Percentiles rank a stretch among this genome's conserved stretches.
These are phyloP conservation scores for Bovichtus diacanthus DNA, from an alignment of 2,797 vertebrate species.

Conservation along the genomic window DNA sequence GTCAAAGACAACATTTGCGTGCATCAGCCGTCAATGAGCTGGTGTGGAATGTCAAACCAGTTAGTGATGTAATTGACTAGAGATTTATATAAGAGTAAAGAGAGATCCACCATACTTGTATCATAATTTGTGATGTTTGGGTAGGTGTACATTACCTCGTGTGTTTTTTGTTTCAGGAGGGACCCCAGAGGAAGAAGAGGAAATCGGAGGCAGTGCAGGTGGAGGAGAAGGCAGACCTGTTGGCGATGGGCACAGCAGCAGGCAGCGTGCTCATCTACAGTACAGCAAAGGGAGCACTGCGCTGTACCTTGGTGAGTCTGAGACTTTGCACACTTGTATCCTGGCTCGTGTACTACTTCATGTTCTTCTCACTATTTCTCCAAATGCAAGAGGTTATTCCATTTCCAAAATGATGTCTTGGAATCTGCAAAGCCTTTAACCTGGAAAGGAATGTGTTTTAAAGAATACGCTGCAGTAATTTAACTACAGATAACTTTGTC, in stretches of 20 bases:
- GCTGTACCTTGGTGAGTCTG: slow-evolving; percentile 93
- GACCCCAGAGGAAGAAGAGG: slow-evolving; percentile 96
- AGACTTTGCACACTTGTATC: accelerated
- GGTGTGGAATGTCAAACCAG: neutral
- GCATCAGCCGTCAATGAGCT: neutral
- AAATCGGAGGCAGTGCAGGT: slow-evolving; percentile 90
- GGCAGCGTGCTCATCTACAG: slow-evolving; percentile 97
- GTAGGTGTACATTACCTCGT: neutral
- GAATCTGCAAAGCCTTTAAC: neutral
- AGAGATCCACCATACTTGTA: accelerated
- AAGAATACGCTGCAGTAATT: too few relatives aligned
- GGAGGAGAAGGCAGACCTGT: slow-evolving; percentile 89
- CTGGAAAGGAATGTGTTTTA: accelerated
- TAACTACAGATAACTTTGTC: too few relatives aligned
- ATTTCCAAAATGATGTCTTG: neutral
- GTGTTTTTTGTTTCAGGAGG: slow-evolving; percentile 85
- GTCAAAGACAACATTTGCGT: neutral
- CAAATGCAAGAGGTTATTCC: neutral
- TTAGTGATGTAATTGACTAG: neutral
- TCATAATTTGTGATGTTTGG: too few relatives aligned
- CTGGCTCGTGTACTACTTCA: accelerated
- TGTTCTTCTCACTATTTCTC: neutral
- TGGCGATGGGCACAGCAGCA: slow-evolving; percentile 97
- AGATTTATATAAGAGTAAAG: neutral
- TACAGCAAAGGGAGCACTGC: slow-evolving; percentile 93